These are phyloP conservation scores for Luscinia megarhynchos DNA, from an alignment of 2,797 vertebrate genomes.

Conservation along the genomic window DNA sequence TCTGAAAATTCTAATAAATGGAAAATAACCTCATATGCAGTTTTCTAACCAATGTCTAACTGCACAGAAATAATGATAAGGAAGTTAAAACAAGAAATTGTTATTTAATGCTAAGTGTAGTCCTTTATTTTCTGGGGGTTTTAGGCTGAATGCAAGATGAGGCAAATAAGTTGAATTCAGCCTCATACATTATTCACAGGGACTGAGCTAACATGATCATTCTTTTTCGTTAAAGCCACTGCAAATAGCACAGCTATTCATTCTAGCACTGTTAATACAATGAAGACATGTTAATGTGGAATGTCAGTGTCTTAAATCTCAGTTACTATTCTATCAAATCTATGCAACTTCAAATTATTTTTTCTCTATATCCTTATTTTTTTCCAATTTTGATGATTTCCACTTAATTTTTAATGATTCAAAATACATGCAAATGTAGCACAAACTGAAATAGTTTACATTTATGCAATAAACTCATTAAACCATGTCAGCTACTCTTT, in stretches of 20 bases:
- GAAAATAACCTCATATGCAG: neutral
- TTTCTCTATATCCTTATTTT: neutral
- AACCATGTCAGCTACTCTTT: slow-evolving; percentile 19
- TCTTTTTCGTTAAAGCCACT: slow-evolving; percentile 40
- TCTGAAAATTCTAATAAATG: slow-evolving; percentile 22
- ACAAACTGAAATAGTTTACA: neutral
- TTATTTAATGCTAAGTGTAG: slow-evolving; percentile 47
- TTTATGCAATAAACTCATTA: slow-evolving; percentile 56
- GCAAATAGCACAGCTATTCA: slow-evolving; percentile 62
- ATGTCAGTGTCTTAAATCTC: neutral
- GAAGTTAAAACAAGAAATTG: slow-evolving; percentile 53
- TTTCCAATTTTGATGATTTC: neutral
- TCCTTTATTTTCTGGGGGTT: slow-evolving; percentile 25
- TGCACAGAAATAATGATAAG: neutral
- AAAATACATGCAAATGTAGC: neutral
- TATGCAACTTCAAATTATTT: neutral
- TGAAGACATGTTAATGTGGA: slow-evolving; percentile 49
- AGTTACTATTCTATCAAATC: neutral
- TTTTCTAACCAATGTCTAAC: slow-evolving; percentile 30
- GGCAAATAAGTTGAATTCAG: slow-evolving; percentile 58
- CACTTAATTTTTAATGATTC: neutral
- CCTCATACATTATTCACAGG: slow-evolving; percentile 68
- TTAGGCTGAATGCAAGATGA: slow-evolving; percentile 47
- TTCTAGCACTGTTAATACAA: slow-evolving; percentile 55
- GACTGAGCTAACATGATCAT: slow-evolving; percentile 61